Percentiles rank a stretch among this genome's conserved stretches.
These are phyloP conservation scores for Alethe diademata DNA, from an alignment of 2,113 vertebrate species.

Conservation along the genomic window DNA sequence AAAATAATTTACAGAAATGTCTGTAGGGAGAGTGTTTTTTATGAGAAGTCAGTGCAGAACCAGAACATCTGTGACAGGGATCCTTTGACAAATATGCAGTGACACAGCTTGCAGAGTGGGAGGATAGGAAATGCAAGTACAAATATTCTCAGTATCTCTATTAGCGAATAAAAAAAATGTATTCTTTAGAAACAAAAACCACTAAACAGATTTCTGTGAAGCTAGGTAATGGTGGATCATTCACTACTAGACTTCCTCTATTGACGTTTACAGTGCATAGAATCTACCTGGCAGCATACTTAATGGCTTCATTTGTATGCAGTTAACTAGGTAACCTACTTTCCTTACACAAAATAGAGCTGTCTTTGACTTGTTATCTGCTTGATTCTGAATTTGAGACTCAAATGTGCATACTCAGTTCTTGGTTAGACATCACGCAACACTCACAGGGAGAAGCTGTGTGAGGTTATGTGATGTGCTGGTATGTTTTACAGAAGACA, in stretches of 20 bases:
- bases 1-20: neutral
- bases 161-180: neutral
- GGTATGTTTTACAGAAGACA: neutral
- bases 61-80: conserved; percentile 53
- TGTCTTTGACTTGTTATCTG: conserved; percentile 10
- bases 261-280: neutral
- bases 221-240: neutral
- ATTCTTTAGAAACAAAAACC: neutral
- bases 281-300: conserved; percentile 6
- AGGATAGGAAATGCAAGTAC: conserved; percentile 32
- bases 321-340: conserved; percentile 57
- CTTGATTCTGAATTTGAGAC: neutral
- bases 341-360: conserved; percentile 22
- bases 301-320: conserved; percentile 52
- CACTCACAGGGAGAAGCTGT: neutral
- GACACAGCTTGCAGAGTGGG: conserved; percentile 52
- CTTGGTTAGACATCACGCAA: neutral
- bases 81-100: conserved; percentile 34
- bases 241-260: neutral
- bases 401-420: neutral
- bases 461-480: neutral
- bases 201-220: neutral
- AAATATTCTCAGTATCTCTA: conserved; percentile 16
- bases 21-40: neutral
- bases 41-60: neutral